phyloP scores from a whole-genome alignment of 2,113 vertebrate species.

The Gavia stellata region DNA sequence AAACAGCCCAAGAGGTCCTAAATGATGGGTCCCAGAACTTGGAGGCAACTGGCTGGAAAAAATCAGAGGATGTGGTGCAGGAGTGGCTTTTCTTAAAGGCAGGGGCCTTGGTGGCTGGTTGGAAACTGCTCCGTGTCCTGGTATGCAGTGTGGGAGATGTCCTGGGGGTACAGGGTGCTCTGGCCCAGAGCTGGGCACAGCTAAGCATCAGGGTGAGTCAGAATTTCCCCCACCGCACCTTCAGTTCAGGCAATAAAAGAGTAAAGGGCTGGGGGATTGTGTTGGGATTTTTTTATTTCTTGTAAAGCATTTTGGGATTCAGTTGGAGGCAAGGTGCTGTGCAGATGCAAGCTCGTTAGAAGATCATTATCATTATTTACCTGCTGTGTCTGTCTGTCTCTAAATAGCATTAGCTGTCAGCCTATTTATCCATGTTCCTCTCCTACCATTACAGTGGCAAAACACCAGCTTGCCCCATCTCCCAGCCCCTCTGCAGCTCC shows the following conservation, averaged over 20 bases:
- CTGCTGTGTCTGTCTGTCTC: conserved; percentile 48
- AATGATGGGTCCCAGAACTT: not conserved
- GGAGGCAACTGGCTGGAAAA: not conserved
- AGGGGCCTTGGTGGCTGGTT: accelerated
- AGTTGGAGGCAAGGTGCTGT: conserved; percentile 2
- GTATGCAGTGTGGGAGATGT: accelerated
- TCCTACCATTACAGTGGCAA: not conserved
- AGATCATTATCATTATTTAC: conserved; percentile 58
- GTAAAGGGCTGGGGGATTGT: not conserved
- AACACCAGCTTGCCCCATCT: not conserved
- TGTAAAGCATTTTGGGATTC: not conserved
- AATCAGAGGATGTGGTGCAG: not conserved
- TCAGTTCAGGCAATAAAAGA: not conserved
- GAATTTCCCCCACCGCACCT: not conserved
- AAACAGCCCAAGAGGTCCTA: not conserved
- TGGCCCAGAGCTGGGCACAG: not conserved
- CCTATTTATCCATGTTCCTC: not conserved
- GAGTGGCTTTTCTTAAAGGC: not conserved
- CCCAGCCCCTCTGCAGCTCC: not conserved
- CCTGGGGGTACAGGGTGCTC: not conserved
- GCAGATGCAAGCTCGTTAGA: conserved; percentile 53
- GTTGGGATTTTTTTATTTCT: not conserved
- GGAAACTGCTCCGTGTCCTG: not conserved
- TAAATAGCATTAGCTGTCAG: not conserved
- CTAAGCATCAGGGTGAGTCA: not conserved